Conservation (phyloP, 2,888 invertebrate species). For the Brachypalpus laphriformis region DNA sequence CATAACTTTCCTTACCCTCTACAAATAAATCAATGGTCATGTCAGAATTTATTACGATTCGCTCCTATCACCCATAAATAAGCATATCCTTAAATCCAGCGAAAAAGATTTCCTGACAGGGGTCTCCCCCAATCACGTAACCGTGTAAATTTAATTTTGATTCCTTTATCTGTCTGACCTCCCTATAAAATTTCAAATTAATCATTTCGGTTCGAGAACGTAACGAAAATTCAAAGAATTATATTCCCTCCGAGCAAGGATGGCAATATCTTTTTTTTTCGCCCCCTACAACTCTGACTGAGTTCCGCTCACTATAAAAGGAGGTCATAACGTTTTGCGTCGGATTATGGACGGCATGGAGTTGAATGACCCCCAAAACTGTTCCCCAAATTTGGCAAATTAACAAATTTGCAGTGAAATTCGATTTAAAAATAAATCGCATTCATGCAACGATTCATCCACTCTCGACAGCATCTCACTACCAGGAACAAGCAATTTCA, state of each 20-base stretch:
- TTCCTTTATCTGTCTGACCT: slow-evolving; percentile 45
- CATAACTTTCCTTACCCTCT: too few relatives aligned
- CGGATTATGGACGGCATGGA: slow-evolving; percentile 43
- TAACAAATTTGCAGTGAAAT: slow-evolving; percentile 58
- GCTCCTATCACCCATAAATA: slow-evolving; percentile 42
- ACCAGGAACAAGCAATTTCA: slow-evolving; percentile 68
- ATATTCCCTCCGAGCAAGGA: neutral
- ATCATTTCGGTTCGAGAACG: slow-evolving; percentile 53
- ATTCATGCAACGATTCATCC: slow-evolving; percentile 41
- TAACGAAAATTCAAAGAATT: slow-evolving; percentile 42
- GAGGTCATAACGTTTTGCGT: slow-evolving; percentile 60
- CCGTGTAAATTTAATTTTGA: slow-evolving; percentile 55
- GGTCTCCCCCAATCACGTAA: slow-evolving; percentile 36
- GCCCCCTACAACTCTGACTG: neutral
- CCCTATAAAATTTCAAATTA: slow-evolving; percentile 58
- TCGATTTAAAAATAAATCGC: slow-evolving; percentile 69
- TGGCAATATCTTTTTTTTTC: neutral
- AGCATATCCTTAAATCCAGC: slow-evolving; percentile 26
- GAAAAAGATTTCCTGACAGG: slow-evolving; percentile 49
- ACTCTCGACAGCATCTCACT: slow-evolving; percentile 3
- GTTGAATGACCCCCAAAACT: slow-evolving; percentile 46
- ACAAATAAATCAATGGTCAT: neutral
- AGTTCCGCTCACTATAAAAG: slow-evolving; percentile 39
- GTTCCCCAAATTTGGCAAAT: slow-evolving; percentile 47
- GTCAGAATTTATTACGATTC: slow-evolving; percentile 2